Base-by-base conservation (phyloP, 2,797 vertebrate genomes). In the Falco cherrug region DNA sequence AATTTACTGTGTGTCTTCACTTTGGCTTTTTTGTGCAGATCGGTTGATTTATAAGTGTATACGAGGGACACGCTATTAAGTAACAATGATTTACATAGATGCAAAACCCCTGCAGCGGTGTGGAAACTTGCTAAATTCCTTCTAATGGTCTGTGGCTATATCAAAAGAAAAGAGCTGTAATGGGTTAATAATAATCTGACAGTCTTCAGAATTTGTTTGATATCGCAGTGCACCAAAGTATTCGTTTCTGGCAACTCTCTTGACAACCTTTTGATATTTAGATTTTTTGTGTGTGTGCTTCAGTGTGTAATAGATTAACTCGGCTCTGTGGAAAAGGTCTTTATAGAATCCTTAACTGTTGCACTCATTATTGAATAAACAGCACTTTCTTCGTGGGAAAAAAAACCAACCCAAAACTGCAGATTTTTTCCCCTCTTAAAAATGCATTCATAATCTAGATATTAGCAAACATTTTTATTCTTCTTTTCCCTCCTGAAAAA, bases 391-490 rank as follows among this genome's bases (percentile, higher is more conserved):
- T 97, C 92, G 89, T 90, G 89, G 92, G 16, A 26, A 74, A 69
- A 51, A 2, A 68, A 61, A 74, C 67, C 39, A 61, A 74, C 71
- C 39, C 87, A 45, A 59, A n/a, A n/a, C 51, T 45, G 74, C 64
- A 71, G 53, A 78, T 67, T 94, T 84, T 84, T 70, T 17, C 35
- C 19, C 10, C 33, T 91, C 60, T 91, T 89, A 64, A 91, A 96
- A 95, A 95, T 78, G 83, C 43, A 76, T 94, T 89, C 80, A 84
- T 95, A 97, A 97, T 97, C 96, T 95, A 97, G 98, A 98, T 97
- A 97, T 97, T 92, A 97, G 94, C 63, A 93, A 96, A 97, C 92
- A 29, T 81, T 28, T 78, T 50, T 45, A 45, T 75, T 67, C 89
- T 84, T 84, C 95, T 90, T 69, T 77, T 4, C 61, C 82, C 85